Conservation (phyloP, 2,113 vertebrate species). For the Chionomys nivalis region DNA sequence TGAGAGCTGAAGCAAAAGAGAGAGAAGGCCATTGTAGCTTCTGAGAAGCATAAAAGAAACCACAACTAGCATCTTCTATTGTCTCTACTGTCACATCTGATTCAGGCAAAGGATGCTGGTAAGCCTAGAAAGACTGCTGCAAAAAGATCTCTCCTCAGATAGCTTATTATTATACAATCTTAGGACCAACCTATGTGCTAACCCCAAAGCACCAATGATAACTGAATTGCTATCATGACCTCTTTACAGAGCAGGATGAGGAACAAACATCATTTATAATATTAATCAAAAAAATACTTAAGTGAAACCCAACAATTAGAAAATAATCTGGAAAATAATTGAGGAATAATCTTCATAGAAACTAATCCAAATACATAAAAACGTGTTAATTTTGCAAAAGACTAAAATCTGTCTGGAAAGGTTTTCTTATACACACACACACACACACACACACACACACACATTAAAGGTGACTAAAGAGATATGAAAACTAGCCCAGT, state of each 20-base stretch:
- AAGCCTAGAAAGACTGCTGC: not conserved
- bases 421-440: no score
- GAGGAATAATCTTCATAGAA: not conserved
- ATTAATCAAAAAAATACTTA: not conserved
- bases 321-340: not conserved
- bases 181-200: not conserved
- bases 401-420: not conserved
- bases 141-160: not conserved
- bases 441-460: no score
- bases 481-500: not conserved
- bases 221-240: not conserved
- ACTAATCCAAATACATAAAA: conserved; percentile 2
- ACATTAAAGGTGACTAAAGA: not conserved
- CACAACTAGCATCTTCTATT: not conserved
- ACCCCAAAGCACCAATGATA: not conserved
- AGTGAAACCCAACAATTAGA: not conserved
- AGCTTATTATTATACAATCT: not conserved
- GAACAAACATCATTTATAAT: not conserved
- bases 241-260: not conserved
- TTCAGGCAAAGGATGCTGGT: not conserved
- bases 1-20: not conserved
- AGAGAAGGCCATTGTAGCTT: not conserved
- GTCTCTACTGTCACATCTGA: not conserved
- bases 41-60: not conserved
- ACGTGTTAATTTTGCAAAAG: not conserved